Evolutionary conservation across 2,113 vertebrate genomes (phyloP).

Genomic region (Lutjanus erythropterus): DNA sequence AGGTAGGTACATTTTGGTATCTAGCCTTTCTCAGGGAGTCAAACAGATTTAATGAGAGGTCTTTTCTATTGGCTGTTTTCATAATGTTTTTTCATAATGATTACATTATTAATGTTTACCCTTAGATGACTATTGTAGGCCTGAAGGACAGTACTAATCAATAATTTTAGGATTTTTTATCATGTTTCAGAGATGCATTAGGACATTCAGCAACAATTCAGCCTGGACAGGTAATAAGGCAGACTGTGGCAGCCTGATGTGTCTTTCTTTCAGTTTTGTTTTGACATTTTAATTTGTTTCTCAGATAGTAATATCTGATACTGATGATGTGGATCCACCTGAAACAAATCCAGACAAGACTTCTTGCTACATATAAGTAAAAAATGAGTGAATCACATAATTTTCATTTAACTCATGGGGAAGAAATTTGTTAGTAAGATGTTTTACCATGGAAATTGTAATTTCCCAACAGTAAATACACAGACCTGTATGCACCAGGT

Average conservation of each 20-base stretch:
- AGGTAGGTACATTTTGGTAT: background rate
- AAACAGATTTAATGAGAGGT: too few species aligned
- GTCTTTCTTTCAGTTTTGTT: slow-evolving; percentile 9
- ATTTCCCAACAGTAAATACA: background rate
- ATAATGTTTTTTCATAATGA: too few species aligned
- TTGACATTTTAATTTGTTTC: background rate
- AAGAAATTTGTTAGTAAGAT: background rate
- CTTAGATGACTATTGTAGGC: background rate
- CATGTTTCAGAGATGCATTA: slow-evolving; percentile 3
- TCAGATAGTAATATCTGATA: slow-evolving; percentile 24
- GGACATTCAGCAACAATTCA: slow-evolving; percentile 1
- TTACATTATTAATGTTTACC: too few species aligned
- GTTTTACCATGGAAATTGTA: background rate
- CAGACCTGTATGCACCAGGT: background rate
- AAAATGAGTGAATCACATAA: background rate
- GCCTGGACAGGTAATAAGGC: background rate
- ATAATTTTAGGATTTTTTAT: background rate
- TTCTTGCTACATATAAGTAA: slow-evolving; percentile 10
- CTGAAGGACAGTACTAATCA: too few species aligned
- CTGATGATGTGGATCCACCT: slow-evolving; percentile 1
- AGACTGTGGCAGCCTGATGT: slow-evolving; percentile 4
- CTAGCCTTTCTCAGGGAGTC: background rate
- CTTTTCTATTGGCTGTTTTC: background rate
- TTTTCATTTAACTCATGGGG: background rate
- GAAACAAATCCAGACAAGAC: background rate